A percentile compares a stretch with the other conserved stretches of the same genome.
phyloP scores from a whole-genome alignment of 1,140 invertebrate genomes.

The Steinernema khuongi region DNA sequence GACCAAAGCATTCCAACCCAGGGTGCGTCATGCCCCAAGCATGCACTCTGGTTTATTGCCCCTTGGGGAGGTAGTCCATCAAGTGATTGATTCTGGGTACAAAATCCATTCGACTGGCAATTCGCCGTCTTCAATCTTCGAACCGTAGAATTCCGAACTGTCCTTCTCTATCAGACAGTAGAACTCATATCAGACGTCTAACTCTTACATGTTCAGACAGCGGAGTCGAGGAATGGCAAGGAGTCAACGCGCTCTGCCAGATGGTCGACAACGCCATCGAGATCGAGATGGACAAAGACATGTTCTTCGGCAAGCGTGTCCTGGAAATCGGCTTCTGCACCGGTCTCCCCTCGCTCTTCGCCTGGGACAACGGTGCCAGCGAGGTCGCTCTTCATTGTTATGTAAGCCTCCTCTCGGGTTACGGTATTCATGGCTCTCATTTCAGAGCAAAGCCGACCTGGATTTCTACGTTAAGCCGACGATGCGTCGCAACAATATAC shows the following conservation, averaged over 20 bases:
- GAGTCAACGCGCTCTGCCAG: conserved; percentile 51
- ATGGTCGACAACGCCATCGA: conserved; percentile 46
- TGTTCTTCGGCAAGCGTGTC: conserved; percentile 47
- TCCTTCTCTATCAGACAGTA: too few species aligned
- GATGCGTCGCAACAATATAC: conserved; percentile 48
- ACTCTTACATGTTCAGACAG: too few species aligned
- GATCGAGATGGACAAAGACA: conserved; percentile 49
- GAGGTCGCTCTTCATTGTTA: conserved; percentile 42
- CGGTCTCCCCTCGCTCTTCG: conserved; percentile 51
- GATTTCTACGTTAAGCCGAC: conserved; percentile 50
- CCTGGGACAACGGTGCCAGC: conserved; percentile 44
- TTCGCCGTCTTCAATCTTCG: too few species aligned
- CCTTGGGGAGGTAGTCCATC: too few species aligned
- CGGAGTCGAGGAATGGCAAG: conserved; percentile 52
- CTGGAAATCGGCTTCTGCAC: conserved; percentile 52
- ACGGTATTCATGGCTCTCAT: neutral
- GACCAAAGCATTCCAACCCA: too few species aligned
- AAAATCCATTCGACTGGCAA: too few species aligned
- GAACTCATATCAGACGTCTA: too few species aligned
- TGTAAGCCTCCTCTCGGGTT: conserved; percentile 22
- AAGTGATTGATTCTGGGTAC: too few species aligned
- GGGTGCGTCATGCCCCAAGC: too few species aligned
- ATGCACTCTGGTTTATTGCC: too few species aligned
- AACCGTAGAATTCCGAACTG: too few species aligned
- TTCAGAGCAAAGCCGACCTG: conserved; percentile 32